These are phyloP conservation scores for Brachionichthys hirsutus DNA, from an alignment of 2,113 vertebrate species.

Conservation along the genomic window DNA sequence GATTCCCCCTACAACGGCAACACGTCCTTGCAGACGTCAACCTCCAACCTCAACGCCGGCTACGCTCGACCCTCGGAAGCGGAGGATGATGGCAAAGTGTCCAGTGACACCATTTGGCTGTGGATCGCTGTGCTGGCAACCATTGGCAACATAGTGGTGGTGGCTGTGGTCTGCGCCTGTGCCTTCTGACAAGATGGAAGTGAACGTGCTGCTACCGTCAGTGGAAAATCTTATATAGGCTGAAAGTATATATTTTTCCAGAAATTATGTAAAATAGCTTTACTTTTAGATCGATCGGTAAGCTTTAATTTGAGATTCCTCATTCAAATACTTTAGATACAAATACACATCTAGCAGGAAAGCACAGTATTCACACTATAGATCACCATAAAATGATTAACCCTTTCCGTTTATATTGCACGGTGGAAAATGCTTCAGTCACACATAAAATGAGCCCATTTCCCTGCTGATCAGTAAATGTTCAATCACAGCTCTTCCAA, in stretches of 20 bases:
- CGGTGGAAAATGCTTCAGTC: too few species aligned
- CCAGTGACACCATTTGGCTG: slow-evolving; percentile 80
- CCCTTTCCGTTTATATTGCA: too few species aligned
- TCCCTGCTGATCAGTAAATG: too few species aligned
- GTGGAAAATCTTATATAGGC: slow-evolving; percentile 16
- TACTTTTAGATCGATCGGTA: slow-evolving; percentile 21
- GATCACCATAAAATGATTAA: too few species aligned
- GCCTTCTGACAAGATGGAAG: slow-evolving; percentile 74
- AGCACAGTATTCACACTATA: too few species aligned
- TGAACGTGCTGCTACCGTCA: background rate
- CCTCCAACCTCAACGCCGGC: slow-evolving; percentile 74
- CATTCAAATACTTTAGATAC: background rate
- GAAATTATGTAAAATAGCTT: slow-evolving; percentile 36
- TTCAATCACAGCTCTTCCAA: too few species aligned
- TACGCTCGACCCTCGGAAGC: slow-evolving; percentile 67
- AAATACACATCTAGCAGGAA: too few species aligned
- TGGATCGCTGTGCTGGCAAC: slow-evolving; percentile 84
- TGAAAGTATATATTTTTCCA: slow-evolving; percentile 44
- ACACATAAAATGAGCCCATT: too few species aligned
- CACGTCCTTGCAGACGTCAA: slow-evolving; percentile 79
- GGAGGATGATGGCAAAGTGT: slow-evolving; percentile 78
- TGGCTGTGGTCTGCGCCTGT: slow-evolving; percentile 82
- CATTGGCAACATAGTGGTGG: slow-evolving; percentile 82
- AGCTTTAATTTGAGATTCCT: slow-evolving; percentile 4
- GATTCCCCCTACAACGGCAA: slow-evolving; percentile 80